These are phyloP conservation scores for Tribolium madens DNA, from an alignment of 1,140 invertebrate genomes.

Conservation along the genomic window DNA sequence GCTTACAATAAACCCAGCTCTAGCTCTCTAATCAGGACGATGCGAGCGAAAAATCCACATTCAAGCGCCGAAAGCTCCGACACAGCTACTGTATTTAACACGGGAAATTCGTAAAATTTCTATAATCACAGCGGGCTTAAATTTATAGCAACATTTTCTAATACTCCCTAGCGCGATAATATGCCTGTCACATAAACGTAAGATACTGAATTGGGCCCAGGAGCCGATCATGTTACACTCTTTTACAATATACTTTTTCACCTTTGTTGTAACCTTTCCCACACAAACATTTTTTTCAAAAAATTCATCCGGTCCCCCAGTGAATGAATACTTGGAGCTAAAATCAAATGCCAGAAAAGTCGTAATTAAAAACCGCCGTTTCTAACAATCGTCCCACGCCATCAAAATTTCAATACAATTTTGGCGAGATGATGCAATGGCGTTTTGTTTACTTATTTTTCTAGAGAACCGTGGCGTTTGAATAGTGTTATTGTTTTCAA, in stretches of 20 bases:
- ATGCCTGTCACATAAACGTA: conserved; percentile 31
- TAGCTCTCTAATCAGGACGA: conserved; percentile 7
- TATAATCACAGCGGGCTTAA: conserved; percentile 34
- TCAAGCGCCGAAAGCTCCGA: conserved; percentile 29
- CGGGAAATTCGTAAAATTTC: conserved; percentile 32
- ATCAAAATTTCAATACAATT: conserved; percentile 34
- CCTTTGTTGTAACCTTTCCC: conserved; percentile 15
- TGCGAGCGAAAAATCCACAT: conserved; percentile 12
- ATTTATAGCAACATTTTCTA: conserved; percentile 34
- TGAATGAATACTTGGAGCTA: neutral
- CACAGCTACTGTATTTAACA: conserved; percentile 11
- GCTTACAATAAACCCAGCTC: conserved; percentile 18
- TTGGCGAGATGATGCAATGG: conserved; percentile 37
- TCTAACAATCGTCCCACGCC: conserved; percentile 33
- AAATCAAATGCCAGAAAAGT: neutral
- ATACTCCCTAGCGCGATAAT: conserved; percentile 29
- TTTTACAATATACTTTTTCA: conserved; percentile 9
- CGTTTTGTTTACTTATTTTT: conserved; percentile 18
- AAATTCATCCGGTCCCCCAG: neutral
- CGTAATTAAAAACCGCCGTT: conserved; percentile 16
- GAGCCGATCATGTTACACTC: conserved; percentile 30
- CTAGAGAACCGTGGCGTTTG: neutral
- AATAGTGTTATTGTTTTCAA: conserved; percentile 10
- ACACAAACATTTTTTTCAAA: neutral
- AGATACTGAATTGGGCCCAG: conserved; percentile 26